Percentiles rank a stretch among this genome's conserved stretches.
phyloP scores from a whole-genome alignment of 2,113 vertebrate genomes.

The Prionailurus bengalensis region DNA sequence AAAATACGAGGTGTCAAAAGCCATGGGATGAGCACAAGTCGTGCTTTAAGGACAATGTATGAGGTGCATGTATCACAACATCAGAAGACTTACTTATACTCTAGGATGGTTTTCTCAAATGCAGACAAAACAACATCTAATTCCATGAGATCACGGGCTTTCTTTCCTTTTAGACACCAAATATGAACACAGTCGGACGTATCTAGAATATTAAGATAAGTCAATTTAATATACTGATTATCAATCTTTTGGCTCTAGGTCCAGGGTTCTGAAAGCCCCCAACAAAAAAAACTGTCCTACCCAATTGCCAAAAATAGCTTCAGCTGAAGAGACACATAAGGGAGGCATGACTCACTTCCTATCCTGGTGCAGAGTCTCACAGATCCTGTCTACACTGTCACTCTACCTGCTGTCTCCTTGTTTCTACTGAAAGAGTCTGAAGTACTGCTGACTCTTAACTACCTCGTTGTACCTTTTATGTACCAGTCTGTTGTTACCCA shows the following conservation, averaged over 20 bases:
- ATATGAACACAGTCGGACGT: constrained; percentile 22
- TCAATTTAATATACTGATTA: not conserved
- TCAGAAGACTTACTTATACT: constrained; percentile 87
- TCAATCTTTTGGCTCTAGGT: not conserved
- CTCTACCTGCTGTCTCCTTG: not conserved
- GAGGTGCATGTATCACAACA: not conserved
- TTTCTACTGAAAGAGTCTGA: not conserved
- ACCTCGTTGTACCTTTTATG: not conserved
- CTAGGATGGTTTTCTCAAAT: constrained; percentile 85
- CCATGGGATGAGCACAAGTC: not conserved
- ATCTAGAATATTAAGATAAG: constrained; percentile 79
- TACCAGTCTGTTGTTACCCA: not conserved
- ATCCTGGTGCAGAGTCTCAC: not conserved
- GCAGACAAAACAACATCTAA: constrained; percentile 88
- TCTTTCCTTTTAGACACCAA: constrained; percentile 83
- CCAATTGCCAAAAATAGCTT: not conserved
- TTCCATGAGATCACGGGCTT: constrained; percentile 84
- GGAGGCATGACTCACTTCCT: not conserved
- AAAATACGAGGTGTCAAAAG: not conserved
- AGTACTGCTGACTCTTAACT: not conserved
- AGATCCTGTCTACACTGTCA: accelerated
- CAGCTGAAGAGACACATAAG: accelerated
- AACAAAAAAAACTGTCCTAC: not conserved
- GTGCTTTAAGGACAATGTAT: not conserved
- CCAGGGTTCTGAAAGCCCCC: not conserved